Evolutionary conservation across 2,797 vertebrate species (phyloP).

Genomic region (Cetoscarus ocellatus): DNA sequence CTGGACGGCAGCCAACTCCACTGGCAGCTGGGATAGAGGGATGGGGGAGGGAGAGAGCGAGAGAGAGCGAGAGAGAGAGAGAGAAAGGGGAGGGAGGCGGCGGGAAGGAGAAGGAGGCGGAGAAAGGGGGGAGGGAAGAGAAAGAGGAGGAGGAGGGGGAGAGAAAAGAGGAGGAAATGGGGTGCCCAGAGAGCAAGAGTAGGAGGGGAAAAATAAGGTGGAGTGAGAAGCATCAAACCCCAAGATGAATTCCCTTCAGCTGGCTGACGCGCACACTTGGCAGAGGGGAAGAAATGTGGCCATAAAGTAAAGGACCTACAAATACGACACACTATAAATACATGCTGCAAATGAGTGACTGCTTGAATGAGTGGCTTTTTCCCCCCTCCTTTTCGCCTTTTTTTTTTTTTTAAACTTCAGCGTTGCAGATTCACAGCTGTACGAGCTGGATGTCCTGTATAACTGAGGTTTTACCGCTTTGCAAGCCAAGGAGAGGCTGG

Average conservation of each 20-base stretch:
- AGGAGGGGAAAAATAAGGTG: conserved; percentile 70
- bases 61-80: conserved; percentile 36
- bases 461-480: conserved; percentile 45
- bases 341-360: conserved; percentile 72
- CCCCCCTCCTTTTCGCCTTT: neutral
- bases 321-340: conserved; percentile 81
- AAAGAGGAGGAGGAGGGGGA: conserved; percentile 23
- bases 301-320: conserved; percentile 74
- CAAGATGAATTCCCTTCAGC: conserved; percentile 65
- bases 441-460: conserved; percentile 60
- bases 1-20: conserved; percentile 88
- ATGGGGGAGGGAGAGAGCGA: conserved; percentile 76
- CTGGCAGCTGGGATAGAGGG: conserved; percentile 88
- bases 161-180: conserved; percentile 68
- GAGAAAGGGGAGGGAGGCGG: conserved; percentile 62
- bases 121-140: conserved; percentile 4
- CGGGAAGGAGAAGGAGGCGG: conserved; percentile 27
- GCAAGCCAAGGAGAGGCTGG: conserved; percentile 44
- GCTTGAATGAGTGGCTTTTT: conserved; percentile 61
- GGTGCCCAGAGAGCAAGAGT: conserved; percentile 69
- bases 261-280: conserved; percentile 65
- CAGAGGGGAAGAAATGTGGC: conserved; percentile 68
- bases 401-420: conserved; percentile 31
- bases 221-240: conserved; percentile 71
- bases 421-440: conserved; percentile 69